phyloP scores from a whole-genome alignment of 2,797 vertebrate species.

The Premnoplex brunnescens region DNA sequence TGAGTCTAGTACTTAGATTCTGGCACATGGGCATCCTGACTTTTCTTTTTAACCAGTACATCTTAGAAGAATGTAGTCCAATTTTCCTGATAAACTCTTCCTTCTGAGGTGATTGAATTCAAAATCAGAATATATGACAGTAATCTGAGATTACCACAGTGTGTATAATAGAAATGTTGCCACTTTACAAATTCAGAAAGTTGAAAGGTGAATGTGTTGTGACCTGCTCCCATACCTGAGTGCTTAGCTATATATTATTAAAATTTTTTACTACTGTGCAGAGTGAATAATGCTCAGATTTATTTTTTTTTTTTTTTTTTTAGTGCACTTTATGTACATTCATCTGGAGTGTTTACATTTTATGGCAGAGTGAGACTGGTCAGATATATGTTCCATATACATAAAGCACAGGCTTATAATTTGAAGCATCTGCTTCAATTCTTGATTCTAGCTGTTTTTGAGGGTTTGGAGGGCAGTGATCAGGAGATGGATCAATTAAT shows the following conservation, averaged over 20 bases:
- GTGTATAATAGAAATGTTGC: neutral
- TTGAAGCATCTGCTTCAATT: slow-evolving; percentile 25
- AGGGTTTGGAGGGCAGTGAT: slow-evolving; percentile 34
- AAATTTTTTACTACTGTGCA: neutral
- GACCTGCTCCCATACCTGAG: neutral
- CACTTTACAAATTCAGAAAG: neutral
- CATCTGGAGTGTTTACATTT: slow-evolving; percentile 49
- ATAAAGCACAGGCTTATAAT: slow-evolving; percentile 16
- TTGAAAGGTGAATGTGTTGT: neutral
- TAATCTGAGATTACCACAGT: neutral
- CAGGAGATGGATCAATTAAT: slow-evolving; percentile 35
- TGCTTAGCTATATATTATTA: slow-evolving; percentile 1
- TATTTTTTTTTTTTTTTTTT: neutral
- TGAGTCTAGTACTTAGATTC: neutral
- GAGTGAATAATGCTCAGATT: neutral
- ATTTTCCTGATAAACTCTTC: neutral
- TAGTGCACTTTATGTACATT: slow-evolving; percentile 18
- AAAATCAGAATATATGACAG: neutral
- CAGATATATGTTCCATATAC: slow-evolving; percentile 4
- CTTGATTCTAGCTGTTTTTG: slow-evolving; percentile 37
- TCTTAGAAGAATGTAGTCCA: neutral
- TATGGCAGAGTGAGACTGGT: slow-evolving; percentile 7
- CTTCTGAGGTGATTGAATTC: neutral
- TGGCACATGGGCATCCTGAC: neutral
- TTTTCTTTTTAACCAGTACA: neutral